phyloP scores from a whole-genome alignment of 2,888 invertebrate species.

The Lithophane semibrunnea region DNA sequence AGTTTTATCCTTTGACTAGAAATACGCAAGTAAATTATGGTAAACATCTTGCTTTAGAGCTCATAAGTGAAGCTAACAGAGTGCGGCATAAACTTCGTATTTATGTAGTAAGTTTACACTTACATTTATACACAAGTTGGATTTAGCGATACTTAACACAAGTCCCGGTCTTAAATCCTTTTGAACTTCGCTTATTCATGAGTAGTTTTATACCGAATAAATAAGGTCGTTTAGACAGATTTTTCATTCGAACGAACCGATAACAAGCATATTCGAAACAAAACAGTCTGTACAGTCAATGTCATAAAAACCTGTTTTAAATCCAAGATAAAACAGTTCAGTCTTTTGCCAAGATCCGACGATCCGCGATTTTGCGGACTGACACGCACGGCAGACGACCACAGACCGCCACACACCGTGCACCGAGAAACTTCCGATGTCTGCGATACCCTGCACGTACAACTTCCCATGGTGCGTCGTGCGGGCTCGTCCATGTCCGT shows the following conservation, averaged over 20 bases:
- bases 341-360: neutral
- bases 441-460: too few species aligned
- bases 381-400: too few species aligned
- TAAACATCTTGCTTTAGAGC: neutral
- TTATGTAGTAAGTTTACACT: conserved; percentile 27
- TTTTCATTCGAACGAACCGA: neutral
- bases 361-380: too few species aligned
- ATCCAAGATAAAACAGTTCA: neutral
- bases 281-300: too few species aligned
- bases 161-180: neutral
- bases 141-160: neutral
- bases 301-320: neutral
- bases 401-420: too few species aligned
- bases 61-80: conserved; percentile 16
- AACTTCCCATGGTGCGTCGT: too few species aligned
- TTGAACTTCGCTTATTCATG: neutral
- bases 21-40: neutral
- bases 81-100: conserved; percentile 12
- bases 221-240: neutral
- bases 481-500: too few species aligned
- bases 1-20: neutral
- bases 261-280: too few species aligned
- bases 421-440: too few species aligned
- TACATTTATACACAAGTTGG: neutral
- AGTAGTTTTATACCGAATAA: neutral